phyloP scores from a whole-genome alignment of 2,888 invertebrate species.

The Agrilus cyanescens region DNA sequence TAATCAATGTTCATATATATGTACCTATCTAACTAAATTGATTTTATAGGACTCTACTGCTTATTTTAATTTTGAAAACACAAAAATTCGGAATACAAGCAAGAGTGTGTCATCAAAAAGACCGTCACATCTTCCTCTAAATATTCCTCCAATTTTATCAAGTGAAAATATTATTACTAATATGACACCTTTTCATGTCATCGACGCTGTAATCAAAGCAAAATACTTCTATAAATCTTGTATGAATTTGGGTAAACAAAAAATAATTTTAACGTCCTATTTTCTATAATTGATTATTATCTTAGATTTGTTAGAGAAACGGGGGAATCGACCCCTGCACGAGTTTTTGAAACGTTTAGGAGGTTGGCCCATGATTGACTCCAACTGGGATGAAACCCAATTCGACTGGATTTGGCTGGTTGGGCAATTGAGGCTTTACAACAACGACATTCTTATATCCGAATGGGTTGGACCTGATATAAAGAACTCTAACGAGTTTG shows the following conservation, averaged over 20 bases:
- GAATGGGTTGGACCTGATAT: constrained; percentile 90
- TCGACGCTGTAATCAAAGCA: constrained; percentile 66
- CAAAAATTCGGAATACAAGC: background rate
- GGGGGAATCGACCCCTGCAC: constrained; percentile 60
- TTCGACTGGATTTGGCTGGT: constrained; percentile 66
- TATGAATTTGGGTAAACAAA: constrained; percentile 53
- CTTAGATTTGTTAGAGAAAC: constrained; percentile 52
- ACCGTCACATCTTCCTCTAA: background rate
- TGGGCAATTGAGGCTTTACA: constrained; percentile 63
- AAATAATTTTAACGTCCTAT: background rate
- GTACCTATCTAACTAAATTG: too few relatives aligned
- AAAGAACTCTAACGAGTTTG: constrained; percentile 81
- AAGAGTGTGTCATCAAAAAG: background rate
- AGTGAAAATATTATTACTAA: background rate
- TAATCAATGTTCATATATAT: background rate
- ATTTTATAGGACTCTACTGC: constrained; percentile 2
- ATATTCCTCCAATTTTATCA: background rate
- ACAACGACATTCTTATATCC: constrained; percentile 75
- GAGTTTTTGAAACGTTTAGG: constrained; percentile 60
- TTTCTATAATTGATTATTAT: constrained; percentile 1
- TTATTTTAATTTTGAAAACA: background rate
- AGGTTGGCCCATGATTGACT: constrained; percentile 75
- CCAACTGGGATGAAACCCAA: constrained; percentile 48
- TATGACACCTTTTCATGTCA: background rate
- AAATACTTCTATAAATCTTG: constrained; percentile 77